Percentiles rank a stretch among this genome's conserved stretches.
phyloP scores from a whole-genome alignment of 2,888 invertebrate genomes.

The Standfussiana lucernea region DNA sequence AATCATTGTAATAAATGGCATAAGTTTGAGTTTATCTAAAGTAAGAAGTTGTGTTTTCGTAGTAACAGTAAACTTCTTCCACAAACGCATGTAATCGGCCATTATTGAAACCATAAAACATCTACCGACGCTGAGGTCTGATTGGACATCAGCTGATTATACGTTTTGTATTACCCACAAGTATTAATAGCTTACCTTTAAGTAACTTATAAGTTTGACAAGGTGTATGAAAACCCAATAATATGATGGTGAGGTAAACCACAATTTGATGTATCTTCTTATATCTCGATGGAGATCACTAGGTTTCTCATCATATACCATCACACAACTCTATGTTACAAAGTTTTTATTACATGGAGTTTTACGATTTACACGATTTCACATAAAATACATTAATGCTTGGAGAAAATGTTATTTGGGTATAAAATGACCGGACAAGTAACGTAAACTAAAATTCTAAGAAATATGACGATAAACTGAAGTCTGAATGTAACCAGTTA shows the following conservation, averaged over 20 bases:
- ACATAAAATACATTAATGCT: neutral
- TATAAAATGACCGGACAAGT: neutral
- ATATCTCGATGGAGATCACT: conserved; percentile 21
- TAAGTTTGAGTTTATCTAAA: no score
- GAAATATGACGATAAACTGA: neutral
- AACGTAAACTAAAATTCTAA: neutral
- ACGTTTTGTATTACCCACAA: neutral
- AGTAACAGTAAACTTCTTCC: no score
- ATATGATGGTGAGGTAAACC: conserved; percentile 40
- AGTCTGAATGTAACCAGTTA: no score
- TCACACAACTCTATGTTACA: conserved; percentile 29
- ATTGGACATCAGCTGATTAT: neutral
- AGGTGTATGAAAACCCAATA: neutral
- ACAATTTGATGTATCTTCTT: conserved; percentile 19
- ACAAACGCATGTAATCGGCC: no score
- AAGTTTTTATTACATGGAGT: conserved; percentile 3
- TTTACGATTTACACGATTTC: conserved; percentile 2
- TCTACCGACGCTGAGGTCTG: neutral
- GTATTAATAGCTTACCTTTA: neutral
- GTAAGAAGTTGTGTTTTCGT: no score
- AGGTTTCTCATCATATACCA: conserved; percentile 29
- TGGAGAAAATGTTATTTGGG: neutral
- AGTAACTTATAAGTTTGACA: neutral
- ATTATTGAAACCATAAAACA: neutral
- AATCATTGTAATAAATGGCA: no score